Base-by-base conservation (phyloP, 1,140 invertebrate species). In the Drosophila orena region DNA sequence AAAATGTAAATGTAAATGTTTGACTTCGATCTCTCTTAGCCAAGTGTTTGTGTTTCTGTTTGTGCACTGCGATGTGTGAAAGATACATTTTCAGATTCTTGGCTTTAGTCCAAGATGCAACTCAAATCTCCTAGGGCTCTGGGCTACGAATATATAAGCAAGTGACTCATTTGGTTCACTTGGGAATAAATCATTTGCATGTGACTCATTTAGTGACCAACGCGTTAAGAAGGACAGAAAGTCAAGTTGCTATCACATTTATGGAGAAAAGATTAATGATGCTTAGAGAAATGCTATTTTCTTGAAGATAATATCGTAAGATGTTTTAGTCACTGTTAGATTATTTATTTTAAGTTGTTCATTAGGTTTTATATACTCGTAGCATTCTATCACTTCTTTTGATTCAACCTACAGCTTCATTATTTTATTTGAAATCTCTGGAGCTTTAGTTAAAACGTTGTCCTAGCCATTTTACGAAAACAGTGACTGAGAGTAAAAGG, bases 1-100 rank as follows among this genome's bases (percentile, higher is more conserved):
- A 65, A 84, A 76, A 77, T 83, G 55, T 81, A 84, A 76, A 77
- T 83, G 55, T 81, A 76, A 83, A 78, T 79, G 49, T 69, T 58
- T 60, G 44, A 17, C 50, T 74, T 65, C 57, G 68, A 74, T 74
- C 70, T 74, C 40, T 74, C 35, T 40, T 24, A 52, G 53, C 34
- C 24, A 46, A 42, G 22, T 52, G 44, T 70, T 65, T 57, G 24
- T 52, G 27, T 60, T 44, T 52, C 30, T 74, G 35, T 74, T 46
- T 74, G 57, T 30, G 56, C 65, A 53, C 43, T 34, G 50, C 50
- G 0, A 70, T 70, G 66, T 75, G 71, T 74, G 70, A 74, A 74
- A 56, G 68, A 74, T 69, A 70, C 70, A 74, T 50, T 75, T 75
- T 40, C 27, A 72, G 66, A 72, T 72, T 44, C 42, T 44, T 44